Conservation (phyloP, 2,888 invertebrate species). For the Spicauda simplicius region DNA sequence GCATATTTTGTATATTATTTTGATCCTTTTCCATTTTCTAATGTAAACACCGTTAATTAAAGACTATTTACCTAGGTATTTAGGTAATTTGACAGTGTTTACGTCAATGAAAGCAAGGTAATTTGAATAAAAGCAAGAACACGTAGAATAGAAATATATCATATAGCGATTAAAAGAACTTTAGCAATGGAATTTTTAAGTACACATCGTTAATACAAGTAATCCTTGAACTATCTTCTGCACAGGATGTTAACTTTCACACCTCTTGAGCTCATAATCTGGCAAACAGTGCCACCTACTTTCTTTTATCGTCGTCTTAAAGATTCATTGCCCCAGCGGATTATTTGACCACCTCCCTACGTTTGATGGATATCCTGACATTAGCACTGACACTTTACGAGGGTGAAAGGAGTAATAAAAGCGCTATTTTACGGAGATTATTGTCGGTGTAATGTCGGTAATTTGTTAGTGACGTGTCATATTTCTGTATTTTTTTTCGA, state of each 20-base stretch:
- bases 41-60: too few species aligned
- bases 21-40: too few species aligned
- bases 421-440: slow-evolving; percentile 45
- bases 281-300: slow-evolving; percentile 56
- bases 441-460: slow-evolving; percentile 45
- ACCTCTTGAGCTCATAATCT: slow-evolving; percentile 54
- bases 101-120: too few species aligned
- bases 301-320: slow-evolving; percentile 55
- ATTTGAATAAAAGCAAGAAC: neutral
- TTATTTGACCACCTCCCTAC: slow-evolving; percentile 48
- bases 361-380: slow-evolving; percentile 57
- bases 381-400: slow-evolving; percentile 48
- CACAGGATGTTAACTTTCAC: slow-evolving; percentile 47
- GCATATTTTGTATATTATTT: too few species aligned
- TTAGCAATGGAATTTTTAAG: neutral
- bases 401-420: slow-evolving; percentile 48
- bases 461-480: slow-evolving; percentile 43
- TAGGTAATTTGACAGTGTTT: too few species aligned
- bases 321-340: slow-evolving; percentile 50
- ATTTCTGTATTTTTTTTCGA: slow-evolving; percentile 29
- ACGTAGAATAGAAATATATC: neutral
- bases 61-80: too few species aligned
- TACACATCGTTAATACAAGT: slow-evolving; percentile 8
- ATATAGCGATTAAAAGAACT: neutral
- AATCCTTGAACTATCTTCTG: slow-evolving; percentile 38